Conservation (phyloP, 2,888 invertebrate genomes). For the Oscheius myriophilus region DNA sequence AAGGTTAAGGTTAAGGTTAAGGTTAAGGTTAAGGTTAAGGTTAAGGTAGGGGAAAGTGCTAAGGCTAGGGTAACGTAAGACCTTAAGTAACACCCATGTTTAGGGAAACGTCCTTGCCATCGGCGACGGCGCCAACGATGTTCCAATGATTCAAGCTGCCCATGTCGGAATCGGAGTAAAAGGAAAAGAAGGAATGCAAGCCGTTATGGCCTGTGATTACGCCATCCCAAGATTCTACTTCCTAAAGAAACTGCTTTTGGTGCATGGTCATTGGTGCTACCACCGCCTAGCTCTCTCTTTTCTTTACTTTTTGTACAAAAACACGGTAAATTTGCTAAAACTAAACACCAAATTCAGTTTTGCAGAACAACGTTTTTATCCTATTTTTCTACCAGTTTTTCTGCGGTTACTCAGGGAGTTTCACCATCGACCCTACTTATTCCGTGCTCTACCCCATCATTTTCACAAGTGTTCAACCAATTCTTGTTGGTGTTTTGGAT, state of each 20-base stretch:
- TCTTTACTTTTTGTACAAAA: slow-evolving; percentile 95
- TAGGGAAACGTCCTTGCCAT: slow-evolving; percentile 88
- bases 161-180: slow-evolving; percentile 95
- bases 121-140: slow-evolving; percentile 70
- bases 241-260: slow-evolving; percentile 85
- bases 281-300: slow-evolving; percentile 91
- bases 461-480: slow-evolving; percentile 82
- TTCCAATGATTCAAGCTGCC: slow-evolving; percentile 79
- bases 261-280: slow-evolving; percentile 93
- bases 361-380: slow-evolving; percentile 90
- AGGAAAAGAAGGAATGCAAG: slow-evolving; percentile 96
- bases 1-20: too few species aligned
- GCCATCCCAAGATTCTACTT: slow-evolving; percentile 85
- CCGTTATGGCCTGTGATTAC: slow-evolving; percentile 97
- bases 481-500: slow-evolving; percentile 93
- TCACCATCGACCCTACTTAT: slow-evolving; percentile 84
- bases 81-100: slow-evolving; percentile 77
- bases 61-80: slow-evolving; percentile 70
- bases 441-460: slow-evolving; percentile 93
- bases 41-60: neutral
- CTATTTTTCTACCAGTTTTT: slow-evolving; percentile 95
- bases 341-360: slow-evolving; percentile 41
- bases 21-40: too few species aligned
- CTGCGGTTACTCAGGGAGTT: slow-evolving; percentile 77
- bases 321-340: slow-evolving; percentile 79